Evolutionary conservation across 2,888 invertebrate genomes (phyloP).

Genomic region (Hylaea fasciaria): DNA sequence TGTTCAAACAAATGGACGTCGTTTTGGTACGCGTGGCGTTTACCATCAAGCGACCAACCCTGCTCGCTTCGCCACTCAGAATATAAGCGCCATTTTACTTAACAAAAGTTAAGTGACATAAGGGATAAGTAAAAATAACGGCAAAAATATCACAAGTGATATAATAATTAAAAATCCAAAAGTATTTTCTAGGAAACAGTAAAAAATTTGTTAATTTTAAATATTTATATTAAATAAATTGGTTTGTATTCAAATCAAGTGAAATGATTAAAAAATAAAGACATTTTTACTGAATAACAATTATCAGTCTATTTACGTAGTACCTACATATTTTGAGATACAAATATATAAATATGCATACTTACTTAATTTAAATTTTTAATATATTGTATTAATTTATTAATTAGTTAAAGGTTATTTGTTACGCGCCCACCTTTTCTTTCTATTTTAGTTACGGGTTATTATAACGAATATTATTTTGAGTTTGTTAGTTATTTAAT

Average conservation of each 20-base stretch:
- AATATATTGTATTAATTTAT: conserved; percentile 20
- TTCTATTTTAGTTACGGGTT: conserved; percentile 32
- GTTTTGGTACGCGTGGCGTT: too few species aligned
- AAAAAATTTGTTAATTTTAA: not conserved
- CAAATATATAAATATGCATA: not conserved
- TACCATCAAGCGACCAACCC: too few species aligned
- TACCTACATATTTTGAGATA: not conserved
- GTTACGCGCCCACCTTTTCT: conserved; percentile 23
- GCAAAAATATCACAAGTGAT: not conserved
- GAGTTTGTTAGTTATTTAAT: conserved; percentile 13
- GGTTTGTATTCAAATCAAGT: too few species aligned
- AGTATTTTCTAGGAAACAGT: conserved; percentile 1
- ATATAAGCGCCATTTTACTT: too few species aligned
- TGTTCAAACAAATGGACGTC: too few species aligned
- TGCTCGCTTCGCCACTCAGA: too few species aligned
- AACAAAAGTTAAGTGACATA: too few species aligned
- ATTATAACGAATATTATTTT: conserved; percentile 20
- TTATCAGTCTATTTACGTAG: not conserved
- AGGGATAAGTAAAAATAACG: too few species aligned
- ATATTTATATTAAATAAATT: too few species aligned
- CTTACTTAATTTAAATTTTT: not conserved
- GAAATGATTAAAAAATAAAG: too few species aligned
- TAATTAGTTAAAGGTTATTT: conserved; percentile 13
- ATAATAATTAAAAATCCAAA: conserved; percentile 5
- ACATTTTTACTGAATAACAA: too few species aligned